phyloP scores from a whole-genome alignment of 2,888 invertebrate genomes.

The Heliconius ismenius region DNA sequence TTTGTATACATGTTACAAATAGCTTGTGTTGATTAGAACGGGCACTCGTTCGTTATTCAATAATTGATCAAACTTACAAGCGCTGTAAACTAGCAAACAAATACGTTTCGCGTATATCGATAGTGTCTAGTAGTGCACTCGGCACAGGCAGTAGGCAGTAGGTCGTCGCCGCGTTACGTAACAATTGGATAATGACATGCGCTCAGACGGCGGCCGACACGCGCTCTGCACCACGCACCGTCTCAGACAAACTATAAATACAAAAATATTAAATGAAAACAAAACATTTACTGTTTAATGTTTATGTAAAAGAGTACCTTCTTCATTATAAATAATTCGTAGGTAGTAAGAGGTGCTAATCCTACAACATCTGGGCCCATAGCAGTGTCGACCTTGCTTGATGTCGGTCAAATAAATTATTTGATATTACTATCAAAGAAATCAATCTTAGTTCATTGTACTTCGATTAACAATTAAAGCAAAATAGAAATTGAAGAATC shows the following conservation, averaged over 20 bases:
- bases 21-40: too few relatives aligned
- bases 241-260: neutral
- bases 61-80: too few relatives aligned
- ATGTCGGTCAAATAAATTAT: neutral
- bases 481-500: neutral
- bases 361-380: neutral
- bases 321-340: too few relatives aligned
- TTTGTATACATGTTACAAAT: too few relatives aligned
- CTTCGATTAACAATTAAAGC: neutral
- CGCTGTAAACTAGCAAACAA: too few relatives aligned
- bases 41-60: too few relatives aligned
- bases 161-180: conserved; percentile 59
- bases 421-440: neutral
- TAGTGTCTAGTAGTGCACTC: neutral
- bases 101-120: neutral
- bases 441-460: neutral
- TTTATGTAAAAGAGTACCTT: too few relatives aligned
- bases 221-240: conserved; percentile 19
- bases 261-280: neutral
- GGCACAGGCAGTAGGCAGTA: neutral
- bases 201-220: conserved; percentile 43
- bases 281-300: neutral
- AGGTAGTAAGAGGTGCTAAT: too few relatives aligned
- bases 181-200: conserved; percentile 71
- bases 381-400: too few relatives aligned